Conservation (phyloP, 2,888 invertebrate genomes). For the Unio delphinus region DNA sequence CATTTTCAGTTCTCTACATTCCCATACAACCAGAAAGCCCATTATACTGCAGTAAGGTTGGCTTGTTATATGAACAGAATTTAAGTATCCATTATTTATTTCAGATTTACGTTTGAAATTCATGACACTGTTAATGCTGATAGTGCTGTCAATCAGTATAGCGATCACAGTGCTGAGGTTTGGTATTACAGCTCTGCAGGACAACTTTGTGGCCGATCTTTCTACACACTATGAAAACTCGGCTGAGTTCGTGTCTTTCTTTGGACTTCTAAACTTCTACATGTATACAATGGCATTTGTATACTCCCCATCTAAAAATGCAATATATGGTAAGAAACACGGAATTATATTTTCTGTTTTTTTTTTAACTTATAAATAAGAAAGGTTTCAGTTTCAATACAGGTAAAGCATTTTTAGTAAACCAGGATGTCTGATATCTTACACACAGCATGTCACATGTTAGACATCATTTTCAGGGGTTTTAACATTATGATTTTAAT, state of each 20-base stretch:
- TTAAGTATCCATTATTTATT: slow-evolving; percentile 53
- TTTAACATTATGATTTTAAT: no score
- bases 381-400: no score
- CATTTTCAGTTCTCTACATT: no score
- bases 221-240: slow-evolving; percentile 91
- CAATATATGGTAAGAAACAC: slow-evolving; percentile 73
- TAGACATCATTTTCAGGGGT: no score
- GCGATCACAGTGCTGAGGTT: slow-evolving; percentile 86
- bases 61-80: no score
- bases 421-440: no score
- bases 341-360: no score
- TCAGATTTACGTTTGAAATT: slow-evolving; percentile 93
- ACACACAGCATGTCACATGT: no score
- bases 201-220: slow-evolving; percentile 92
- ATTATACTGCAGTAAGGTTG: no score
- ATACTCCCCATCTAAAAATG: slow-evolving; percentile 87
- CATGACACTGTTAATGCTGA: slow-evolving; percentile 86
- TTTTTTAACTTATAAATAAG: no score
- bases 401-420: no score
- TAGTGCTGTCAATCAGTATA: slow-evolving; percentile 83
- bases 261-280: slow-evolving; percentile 94
- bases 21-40: no score
- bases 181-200: slow-evolving; percentile 91
- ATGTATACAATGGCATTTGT: slow-evolving; percentile 94
- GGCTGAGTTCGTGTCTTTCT: slow-evolving; percentile 95